Base-by-base conservation (phyloP, 1,140 invertebrate species). In the Pissodes strobi region DNA sequence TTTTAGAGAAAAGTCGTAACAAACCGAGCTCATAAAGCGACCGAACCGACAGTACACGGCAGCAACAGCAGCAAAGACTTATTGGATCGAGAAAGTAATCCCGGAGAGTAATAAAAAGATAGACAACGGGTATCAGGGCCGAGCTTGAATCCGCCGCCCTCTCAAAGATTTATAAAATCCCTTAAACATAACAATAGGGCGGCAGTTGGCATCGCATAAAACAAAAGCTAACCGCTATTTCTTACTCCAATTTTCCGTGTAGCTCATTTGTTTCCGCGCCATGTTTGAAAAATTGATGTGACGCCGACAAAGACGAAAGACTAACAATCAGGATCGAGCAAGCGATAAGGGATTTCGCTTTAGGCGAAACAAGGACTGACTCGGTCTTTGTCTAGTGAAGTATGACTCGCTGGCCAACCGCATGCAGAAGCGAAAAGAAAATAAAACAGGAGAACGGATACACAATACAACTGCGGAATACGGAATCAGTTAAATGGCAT, bases 141-240 rank as follows among this genome's bases (percentile, higher is more conserved):
- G 10, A 30, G 18, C 48, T 67, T 45, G 45, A 70, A 74, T 71
- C 71, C 69, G 57, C 65, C 71, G 57, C 38, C n/a, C 30, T 65
- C 52, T 75, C 68, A 75, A 75, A 74, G 68, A 75, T 75, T 75
- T 72, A 75, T 73, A 72, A 70, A 73, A 75, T 74, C 69, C 72
- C 69, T 75, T 73, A 76, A 75, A 74, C 73, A 70, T 76, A 76
- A 76, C 73, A 74, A 73, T 74, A 74, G 67, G 60, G 65, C 55
- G 67, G 74, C 72, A 75, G 75, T 75, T 77, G 74, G 74, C 75
- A 70, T 73, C 69, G 75, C 73, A 78, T 78, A 78, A 78, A 78
- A 78, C 75, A 78, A 76, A 74, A 75, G 74, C 74, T 76, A 76
- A 78, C 76, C 74, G 74, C 76, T 78, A 78, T 78, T 77, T 76